Evolutionary conservation across 2,888 invertebrate species (phyloP).

Genomic region (Digitonthophagus gazella): DNA sequence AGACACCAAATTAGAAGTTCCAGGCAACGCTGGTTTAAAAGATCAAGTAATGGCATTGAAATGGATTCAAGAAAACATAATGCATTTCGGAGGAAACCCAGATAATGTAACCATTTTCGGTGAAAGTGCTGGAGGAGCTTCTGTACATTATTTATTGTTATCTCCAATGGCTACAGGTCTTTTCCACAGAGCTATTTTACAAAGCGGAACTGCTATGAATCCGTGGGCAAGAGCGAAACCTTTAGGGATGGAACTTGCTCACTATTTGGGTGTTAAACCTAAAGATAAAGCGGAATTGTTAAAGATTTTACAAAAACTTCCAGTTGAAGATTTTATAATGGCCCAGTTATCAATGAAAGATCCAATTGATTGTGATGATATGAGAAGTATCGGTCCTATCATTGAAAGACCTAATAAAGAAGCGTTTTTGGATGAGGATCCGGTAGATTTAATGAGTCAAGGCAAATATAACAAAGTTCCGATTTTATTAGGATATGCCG

Average conservation of each 20-base stretch:
- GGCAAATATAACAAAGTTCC: too few relatives aligned
- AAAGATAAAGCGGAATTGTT: slow-evolving; percentile 16
- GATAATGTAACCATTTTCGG: slow-evolving; percentile 56
- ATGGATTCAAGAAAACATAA: slow-evolving; percentile 53
- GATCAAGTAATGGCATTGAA: slow-evolving; percentile 56
- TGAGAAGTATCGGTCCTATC: slow-evolving; percentile 20
- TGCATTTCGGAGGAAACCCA: slow-evolving; percentile 54
- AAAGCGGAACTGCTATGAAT: slow-evolving; percentile 28
- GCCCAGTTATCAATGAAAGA: slow-evolving; percentile 16
- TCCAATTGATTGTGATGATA: slow-evolving; percentile 20
- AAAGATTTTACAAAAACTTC: slow-evolving; percentile 19
- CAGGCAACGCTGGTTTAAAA: slow-evolving; percentile 57
- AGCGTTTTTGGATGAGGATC: too few relatives aligned
- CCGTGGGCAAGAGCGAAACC: slow-evolving; percentile 17
- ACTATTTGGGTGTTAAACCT: too few relatives aligned
- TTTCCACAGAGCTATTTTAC: slow-evolving; percentile 31
- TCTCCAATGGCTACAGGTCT: slow-evolving; percentile 50
- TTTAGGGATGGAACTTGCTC: slow-evolving; percentile 2
- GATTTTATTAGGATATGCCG: slow-evolving; percentile 32
- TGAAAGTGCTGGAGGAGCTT: slow-evolving; percentile 55
- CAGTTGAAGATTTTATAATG: slow-evolving; percentile 12
- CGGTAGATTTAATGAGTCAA: slow-evolving; percentile 23
- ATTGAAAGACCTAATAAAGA: too few relatives aligned
- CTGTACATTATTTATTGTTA: slow-evolving; percentile 53
- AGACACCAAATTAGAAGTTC: slow-evolving; percentile 50